Base-by-base conservation (phyloP, 2,888 invertebrate species). In the Meliscaeva auricollis region DNA sequence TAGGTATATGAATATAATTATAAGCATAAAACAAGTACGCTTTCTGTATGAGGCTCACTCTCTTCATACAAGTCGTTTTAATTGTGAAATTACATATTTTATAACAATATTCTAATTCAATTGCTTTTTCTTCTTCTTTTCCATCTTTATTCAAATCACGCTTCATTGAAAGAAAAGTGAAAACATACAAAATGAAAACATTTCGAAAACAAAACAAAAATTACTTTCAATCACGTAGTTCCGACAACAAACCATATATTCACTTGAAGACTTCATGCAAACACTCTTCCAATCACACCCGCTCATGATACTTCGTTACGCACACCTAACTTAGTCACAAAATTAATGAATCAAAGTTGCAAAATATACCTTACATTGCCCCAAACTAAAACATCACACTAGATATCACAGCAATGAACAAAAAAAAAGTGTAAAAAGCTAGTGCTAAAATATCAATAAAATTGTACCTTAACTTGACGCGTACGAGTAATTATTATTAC, bases 151-250 rank as follows among this genome's bases (percentile, higher is more conserved):
- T 75, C 75, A 62, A 60, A 54, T 13, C 69, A 64, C 46, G 75
- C 46, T 52, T 17, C 46, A 41, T 64, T 26, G 9, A 69, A 80
- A 58, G 56, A 76, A 81, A 81, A 76, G 75, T 75, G 70, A 81
- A 81, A 80, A 80, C 78, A 58, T 52, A 8, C 35, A 1, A 20
- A 48, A 48, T 22, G 58, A 50, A 78, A 66, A 73, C 26, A 26
- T 68, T 50, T 41, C 15, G 22, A 60, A 62, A 74, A 60, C 26
- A 38, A 38, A 11, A 38, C 9, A 3, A 70, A 50, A 38, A 22
- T n/a, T 17, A 80, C 81, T 81, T 81, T 81, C 76, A 76, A 76
- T 64, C 81, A 81, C 81, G 81, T 81, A 81, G 48, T 20, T 44
- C 32, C 38, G 1, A 69, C 35, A 46, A 41, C 46, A 64, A 32